These are phyloP conservation scores for Elanus axillaris DNA, from an alignment of 2,113 vertebrate species.

Conservation along the genomic window DNA sequence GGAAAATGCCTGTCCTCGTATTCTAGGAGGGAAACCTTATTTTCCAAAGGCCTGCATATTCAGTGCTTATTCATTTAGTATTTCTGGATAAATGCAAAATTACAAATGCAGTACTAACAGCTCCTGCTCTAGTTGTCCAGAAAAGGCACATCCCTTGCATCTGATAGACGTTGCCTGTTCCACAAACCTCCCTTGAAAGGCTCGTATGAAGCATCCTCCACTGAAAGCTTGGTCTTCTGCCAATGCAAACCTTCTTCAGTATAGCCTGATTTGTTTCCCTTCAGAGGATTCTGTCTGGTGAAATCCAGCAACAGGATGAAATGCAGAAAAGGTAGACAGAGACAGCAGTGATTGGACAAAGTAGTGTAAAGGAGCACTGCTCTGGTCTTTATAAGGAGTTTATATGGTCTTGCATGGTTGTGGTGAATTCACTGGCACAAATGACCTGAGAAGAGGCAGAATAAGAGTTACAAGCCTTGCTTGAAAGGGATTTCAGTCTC, in stretches of 20 bases:
- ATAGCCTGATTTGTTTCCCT: not conserved
- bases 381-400: not conserved
- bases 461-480: not conserved
- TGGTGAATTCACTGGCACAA: not conserved
- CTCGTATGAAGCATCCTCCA: not conserved
- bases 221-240: not conserved
- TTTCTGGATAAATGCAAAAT: not conserved
- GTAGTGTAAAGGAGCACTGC: not conserved
- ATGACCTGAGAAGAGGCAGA: not conserved
- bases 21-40: not conserved
- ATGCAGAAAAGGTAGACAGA: not conserved
- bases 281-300: not conserved
- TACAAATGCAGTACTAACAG: not conserved
- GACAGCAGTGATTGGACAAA: not conserved
- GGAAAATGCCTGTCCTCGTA: not conserved
- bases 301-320: not conserved
- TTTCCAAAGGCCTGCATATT: not conserved
- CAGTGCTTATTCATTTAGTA: not conserved
- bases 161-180: not conserved
- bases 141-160: not conserved
- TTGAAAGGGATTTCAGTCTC: not conserved
- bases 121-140: not conserved
- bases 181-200: not conserved
- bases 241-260: not conserved
- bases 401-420: not conserved